Base-by-base conservation (phyloP, 1,140 invertebrate species). In the Drosophila lacertosa region DNA sequence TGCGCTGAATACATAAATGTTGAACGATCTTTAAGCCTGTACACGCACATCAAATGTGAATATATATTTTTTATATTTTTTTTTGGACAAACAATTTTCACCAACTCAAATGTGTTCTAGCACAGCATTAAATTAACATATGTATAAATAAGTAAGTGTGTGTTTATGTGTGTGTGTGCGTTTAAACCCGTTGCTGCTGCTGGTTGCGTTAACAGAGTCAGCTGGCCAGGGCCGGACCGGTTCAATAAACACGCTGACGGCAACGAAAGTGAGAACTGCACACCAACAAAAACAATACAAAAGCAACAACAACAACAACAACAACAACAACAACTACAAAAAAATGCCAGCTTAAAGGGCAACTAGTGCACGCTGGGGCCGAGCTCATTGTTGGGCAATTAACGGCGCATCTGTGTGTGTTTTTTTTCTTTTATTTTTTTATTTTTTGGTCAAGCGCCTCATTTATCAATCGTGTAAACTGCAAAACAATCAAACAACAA, bases 211-310 rank as follows among this genome's bases (percentile, higher is more conserved):
- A 83, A 81, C 63, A 68, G 53, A 81, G 71, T 79, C 67, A 75
- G 67, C 72, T 79, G 69, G 74, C 72, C 74, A 66, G 58, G 78
- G 54, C 69, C 79, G 67, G 66, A 84, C 81, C 81, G 81, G 81
- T 84, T 86, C 73, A 76, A 70, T 81, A 84, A 84, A 86, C 53
- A 65, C 42, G 62, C 55, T 60, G 53, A 66, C 67, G 48, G 57
- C 63, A 82, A 74, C 73, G 81, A 81, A 81, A 76, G 78, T 83
- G 63, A 71, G 68, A 71, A 71, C 63, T 42, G 47, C 62, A 37
- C 15, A 32, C 37, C 37, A 59, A 35, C 55, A 40, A 24, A 32
- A 57, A 4, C 18, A 33, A n/a, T 22, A 37, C 18, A 32, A 20
- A n/a, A 51, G n/a, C 20, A 20, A 44, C 11, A 5, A 9, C 15